These are phyloP conservation scores for Melospiza georgiana DNA, from an alignment of 2,113 vertebrate genomes.

Conservation along the genomic window DNA sequence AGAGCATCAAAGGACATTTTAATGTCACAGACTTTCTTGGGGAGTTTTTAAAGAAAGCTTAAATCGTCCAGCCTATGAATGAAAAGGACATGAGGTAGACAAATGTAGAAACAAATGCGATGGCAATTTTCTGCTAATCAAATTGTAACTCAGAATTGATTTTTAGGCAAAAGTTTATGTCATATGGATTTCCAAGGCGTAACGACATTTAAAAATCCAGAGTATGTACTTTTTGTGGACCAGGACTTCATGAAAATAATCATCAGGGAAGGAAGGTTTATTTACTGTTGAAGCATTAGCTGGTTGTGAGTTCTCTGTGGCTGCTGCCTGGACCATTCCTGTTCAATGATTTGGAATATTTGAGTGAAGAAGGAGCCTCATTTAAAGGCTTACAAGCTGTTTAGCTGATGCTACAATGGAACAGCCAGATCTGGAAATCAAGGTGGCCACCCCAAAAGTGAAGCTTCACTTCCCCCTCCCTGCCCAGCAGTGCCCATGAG, in stretches of 20 bases:
- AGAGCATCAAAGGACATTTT: slow-evolving; percentile 99
- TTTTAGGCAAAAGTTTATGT: slow-evolving; percentile 87
- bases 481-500: background rate
- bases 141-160: slow-evolving; percentile 91
- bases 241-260: slow-evolving; percentile 37
- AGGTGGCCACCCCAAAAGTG: background rate
- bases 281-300: slow-evolving; percentile 33
- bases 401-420: background rate
- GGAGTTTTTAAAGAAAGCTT: slow-evolving; percentile 95
- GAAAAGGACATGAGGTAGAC: slow-evolving; percentile 96
- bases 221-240: slow-evolving; percentile 73
- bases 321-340: background rate
- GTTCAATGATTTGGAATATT: background rate
- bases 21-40: slow-evolving; percentile 98
- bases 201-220: slow-evolving; percentile 86
- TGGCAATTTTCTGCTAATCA: slow-evolving; percentile 96
- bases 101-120: slow-evolving; percentile 93
- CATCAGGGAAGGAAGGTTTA: slow-evolving; percentile 45
- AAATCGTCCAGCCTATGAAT: slow-evolving; percentile 91
- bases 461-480: background rate
- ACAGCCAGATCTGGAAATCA: background rate
- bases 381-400: background rate
- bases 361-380: background rate
- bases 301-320: background rate
- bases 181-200: slow-evolving; percentile 84